A percentile compares a stretch with the other conserved stretches of the same genome.
Evolutionary conservation across 1,140 invertebrate genomes (phyloP).

Genomic region (Drosophila watanabei): DNA sequence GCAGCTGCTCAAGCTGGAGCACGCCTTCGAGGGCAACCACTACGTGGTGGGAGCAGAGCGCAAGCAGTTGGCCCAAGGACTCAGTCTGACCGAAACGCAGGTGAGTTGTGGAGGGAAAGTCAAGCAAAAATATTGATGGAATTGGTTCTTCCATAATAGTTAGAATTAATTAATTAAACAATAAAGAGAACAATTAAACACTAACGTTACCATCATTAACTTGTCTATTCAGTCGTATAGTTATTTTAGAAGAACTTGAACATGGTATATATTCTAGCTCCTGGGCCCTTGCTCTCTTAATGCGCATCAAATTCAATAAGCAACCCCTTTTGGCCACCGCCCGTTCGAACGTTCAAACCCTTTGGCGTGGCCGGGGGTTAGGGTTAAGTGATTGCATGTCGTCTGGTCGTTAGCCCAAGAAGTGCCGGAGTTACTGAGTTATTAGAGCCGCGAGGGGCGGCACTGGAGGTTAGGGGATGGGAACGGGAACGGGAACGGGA

Average conservation of each 20-base stretch:
- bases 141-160: no score
- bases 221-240: background rate
- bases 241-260: background rate
- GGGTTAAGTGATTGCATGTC: constrained; percentile 85
- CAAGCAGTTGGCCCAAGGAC: constrained; percentile 94
- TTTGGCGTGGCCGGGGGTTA: constrained; percentile 25
- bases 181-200: no score
- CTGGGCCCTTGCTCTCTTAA: constrained; percentile 61
- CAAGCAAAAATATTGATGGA: background rate
- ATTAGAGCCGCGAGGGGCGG: constrained; percentile 55
- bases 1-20: constrained; percentile 96
- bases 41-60: constrained; percentile 98
- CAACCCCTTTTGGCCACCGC: constrained; percentile 23
- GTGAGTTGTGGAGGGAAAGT: constrained; percentile 86
- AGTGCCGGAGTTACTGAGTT: constrained; percentile 77
- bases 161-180: no score
- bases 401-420: constrained; percentile 81
- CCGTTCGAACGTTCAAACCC: constrained; percentile 54
- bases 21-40: constrained; percentile 98
- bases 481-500: constrained; percentile 1
- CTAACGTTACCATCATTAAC: no score
- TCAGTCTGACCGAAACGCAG: constrained; percentile 96
- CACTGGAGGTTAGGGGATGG: background rate
- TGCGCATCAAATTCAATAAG: constrained; percentile 84
- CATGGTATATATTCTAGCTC: background rate